A percentile compares a stretch with the other conserved stretches of the same genome.
phyloP scores from a whole-genome alignment of 2,888 invertebrate genomes.

The Siphonodentalium dalli region DNA sequence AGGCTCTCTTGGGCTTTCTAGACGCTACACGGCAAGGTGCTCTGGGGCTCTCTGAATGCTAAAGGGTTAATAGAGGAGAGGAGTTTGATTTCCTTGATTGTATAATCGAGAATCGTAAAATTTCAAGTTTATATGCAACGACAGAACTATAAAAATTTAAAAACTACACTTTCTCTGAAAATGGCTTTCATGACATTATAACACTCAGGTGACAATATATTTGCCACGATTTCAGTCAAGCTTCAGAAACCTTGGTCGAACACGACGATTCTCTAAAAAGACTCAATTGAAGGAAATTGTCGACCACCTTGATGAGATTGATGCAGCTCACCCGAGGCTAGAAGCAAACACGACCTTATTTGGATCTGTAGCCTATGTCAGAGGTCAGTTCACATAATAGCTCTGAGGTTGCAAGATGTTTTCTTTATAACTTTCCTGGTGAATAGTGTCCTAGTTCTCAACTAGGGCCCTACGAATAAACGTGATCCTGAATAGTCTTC shows the following conservation, averaged over 20 bases:
- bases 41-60: too few relatives aligned
- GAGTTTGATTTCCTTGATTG: too few relatives aligned
- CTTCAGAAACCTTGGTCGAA: slow-evolving; percentile 39
- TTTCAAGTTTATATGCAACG: background rate
- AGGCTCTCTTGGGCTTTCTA: too few relatives aligned
- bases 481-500: too few relatives aligned
- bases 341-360: slow-evolving; percentile 41
- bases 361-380: slow-evolving; percentile 48
- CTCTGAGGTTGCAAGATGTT: too few relatives aligned
- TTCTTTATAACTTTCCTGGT: too few relatives aligned
- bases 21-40: too few relatives aligned
- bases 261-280: slow-evolving; percentile 32
- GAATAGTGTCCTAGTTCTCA: too few relatives aligned
- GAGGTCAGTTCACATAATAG: slow-evolving; percentile 39
- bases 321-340: slow-evolving; percentile 22
- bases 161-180: background rate
- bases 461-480: too few relatives aligned
- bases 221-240: slow-evolving; percentile 35
- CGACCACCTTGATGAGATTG: slow-evolving; percentile 18
- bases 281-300: slow-evolving; percentile 16
- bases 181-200: background rate
- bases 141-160: background rate
- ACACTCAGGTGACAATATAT: background rate
- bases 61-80: too few relatives aligned
- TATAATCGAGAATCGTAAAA: background rate